Conservation (phyloP, 1,140 invertebrate genomes). For the Asbolus verrucosus region DNA sequence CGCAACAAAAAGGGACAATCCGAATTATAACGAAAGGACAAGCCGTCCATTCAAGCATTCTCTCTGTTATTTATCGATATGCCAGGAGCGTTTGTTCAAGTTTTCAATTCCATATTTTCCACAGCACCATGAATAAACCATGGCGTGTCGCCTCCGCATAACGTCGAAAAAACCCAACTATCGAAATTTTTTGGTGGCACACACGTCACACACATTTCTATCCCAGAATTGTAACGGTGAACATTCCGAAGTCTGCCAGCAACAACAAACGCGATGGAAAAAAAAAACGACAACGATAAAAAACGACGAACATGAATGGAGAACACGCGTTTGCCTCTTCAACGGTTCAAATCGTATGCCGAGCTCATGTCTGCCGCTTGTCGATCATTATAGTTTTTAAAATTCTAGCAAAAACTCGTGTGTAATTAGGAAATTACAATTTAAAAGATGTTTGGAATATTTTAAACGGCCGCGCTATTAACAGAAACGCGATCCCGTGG, state of each 20-base stretch:
- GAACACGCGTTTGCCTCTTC: constrained; percentile 3
- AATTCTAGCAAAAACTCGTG: background rate
- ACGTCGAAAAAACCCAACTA: constrained; percentile 1
- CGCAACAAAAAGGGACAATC: constrained; percentile 3
- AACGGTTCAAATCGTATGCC: background rate
- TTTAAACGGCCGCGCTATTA: background rate
- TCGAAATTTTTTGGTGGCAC: constrained; percentile 9
- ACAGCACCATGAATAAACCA: constrained; percentile 41
- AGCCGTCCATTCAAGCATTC: constrained; percentile 2
- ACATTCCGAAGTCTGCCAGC: background rate
- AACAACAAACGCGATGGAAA: background rate
- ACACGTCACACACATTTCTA: constrained; percentile 24
- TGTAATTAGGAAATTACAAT: constrained; percentile 22
- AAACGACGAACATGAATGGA: background rate
- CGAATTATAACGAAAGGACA: constrained; percentile 9
- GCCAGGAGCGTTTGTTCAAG: constrained; percentile 40
- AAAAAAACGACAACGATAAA: too few relatives aligned
- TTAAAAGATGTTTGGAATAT: constrained; percentile 16
- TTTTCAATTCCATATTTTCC: constrained; percentile 44
- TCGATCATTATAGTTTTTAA: constrained; percentile 9
- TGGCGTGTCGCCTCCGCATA: constrained; percentile 14
- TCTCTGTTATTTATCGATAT: constrained; percentile 36
- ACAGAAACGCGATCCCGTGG: background rate
- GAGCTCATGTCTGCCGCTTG: background rate
- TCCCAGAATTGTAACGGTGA: constrained; percentile 19